A percentile compares a stretch with the other conserved stretches of the same genome.
These are phyloP conservation scores for Ictalurus punctatus DNA, from an alignment of 2,113 vertebrate species.

Conservation along the genomic window DNA sequence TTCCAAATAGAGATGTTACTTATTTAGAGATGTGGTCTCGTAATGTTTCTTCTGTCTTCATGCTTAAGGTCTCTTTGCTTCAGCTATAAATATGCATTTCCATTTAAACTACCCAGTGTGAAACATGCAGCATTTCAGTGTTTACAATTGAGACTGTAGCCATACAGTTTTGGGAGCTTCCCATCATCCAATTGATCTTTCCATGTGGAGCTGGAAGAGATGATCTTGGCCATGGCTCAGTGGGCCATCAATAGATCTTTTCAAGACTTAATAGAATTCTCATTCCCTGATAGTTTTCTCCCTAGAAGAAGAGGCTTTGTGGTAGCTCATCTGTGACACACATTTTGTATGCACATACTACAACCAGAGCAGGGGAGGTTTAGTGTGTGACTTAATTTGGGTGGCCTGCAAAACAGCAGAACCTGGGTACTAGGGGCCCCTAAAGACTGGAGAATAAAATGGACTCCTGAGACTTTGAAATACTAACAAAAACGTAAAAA, in stretches of 20 bases:
- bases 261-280: neutral
- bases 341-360: neutral
- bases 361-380: neutral
- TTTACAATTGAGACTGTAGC: neutral
- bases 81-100: slow-evolving; percentile 7
- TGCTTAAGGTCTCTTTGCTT: neutral
- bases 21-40: neutral
- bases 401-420: neutral
- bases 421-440: neutral
- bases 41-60: neutral
- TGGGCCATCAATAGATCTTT: slow-evolving; percentile 8
- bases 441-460: neutral
- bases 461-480: neutral
- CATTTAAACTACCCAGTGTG: slow-evolving; percentile 1
- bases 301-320: neutral
- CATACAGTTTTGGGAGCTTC: slow-evolving; percentile 6
- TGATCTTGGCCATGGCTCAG: slow-evolving; percentile 1
- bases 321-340: neutral
- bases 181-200: slow-evolving; percentile 23
- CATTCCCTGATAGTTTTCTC: neutral
- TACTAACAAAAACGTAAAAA: neutral
- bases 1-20: neutral
- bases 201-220: slow-evolving; percentile 15
- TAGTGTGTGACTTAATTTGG: neutral
- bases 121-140: neutral